Conservation (phyloP, 2,113 vertebrate species). For the Grammomys surdaster region DNA sequence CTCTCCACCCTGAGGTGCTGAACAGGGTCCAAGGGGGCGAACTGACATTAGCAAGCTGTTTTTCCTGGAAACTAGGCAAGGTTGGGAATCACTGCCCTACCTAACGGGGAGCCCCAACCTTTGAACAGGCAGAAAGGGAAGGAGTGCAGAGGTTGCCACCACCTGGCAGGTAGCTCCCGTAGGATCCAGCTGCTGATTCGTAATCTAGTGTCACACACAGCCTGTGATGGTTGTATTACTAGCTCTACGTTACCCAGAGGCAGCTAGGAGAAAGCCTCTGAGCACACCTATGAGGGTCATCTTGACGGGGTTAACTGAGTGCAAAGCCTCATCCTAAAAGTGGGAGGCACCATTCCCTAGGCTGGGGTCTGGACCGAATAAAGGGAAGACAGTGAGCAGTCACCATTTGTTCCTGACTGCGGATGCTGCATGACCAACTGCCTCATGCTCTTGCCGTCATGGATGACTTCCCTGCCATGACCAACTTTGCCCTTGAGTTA, state of each 20-base stretch:
- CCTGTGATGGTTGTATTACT: neutral
- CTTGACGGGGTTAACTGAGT: neutral
- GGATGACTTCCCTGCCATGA: neutral
- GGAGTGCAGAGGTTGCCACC: accelerated
- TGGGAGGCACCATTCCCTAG: neutral
- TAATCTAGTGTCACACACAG: accelerated
- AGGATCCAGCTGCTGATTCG: accelerated
- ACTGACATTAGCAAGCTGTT: neutral
- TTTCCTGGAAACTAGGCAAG: neutral
- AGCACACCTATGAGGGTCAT: neutral
- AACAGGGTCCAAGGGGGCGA: neutral
- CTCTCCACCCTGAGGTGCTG: neutral
- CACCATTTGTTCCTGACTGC: no score
- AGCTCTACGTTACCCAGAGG: neutral
- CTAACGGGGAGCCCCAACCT: neutral
- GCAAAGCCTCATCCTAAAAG: neutral
- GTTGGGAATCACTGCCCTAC: neutral
- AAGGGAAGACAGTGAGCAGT: neutral
- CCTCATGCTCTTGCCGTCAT: neutral
- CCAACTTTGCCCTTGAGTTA: neutral
- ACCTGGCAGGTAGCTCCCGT: accelerated
- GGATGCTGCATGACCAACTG: neutral
- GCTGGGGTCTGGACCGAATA: no score
- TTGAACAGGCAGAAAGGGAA: neutral
- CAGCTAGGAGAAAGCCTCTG: neutral